Conservation (phyloP, 2,797 vertebrate genomes). For the Graptemys geographica region DNA sequence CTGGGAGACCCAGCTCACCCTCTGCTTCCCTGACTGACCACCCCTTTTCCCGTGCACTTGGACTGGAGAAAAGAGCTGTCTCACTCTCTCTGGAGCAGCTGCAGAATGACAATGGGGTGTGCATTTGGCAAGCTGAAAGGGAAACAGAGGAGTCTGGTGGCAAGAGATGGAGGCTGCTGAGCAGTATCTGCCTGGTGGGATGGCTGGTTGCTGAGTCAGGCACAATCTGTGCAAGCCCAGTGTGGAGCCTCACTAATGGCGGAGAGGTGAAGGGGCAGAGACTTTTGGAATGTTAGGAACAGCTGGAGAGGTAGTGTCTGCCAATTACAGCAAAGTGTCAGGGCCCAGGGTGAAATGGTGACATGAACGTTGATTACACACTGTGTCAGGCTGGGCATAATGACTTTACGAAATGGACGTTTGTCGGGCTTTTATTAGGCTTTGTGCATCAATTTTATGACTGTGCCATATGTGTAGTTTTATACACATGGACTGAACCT, state of each 20-base stretch:
- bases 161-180: background rate
- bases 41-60: background rate
- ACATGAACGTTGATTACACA: background rate
- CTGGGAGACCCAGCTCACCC: background rate
- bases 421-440: background rate
- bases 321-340: background rate
- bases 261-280: background rate
- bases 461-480: background rate
- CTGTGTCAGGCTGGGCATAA: background rate
- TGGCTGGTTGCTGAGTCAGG: background rate
- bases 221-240: background rate
- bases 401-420: background rate
- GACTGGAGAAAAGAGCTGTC: background rate
- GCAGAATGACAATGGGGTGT: background rate
- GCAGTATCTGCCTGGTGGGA: background rate
- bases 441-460: background rate
- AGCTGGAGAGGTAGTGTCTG: background rate
- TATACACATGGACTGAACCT: background rate
- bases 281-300: background rate
- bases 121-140: background rate
- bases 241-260: background rate
- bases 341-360: background rate
- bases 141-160: background rate
- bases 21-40: background rate
- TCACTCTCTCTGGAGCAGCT: background rate